These are phyloP conservation scores for Paradisaea rubra DNA, from an alignment of 2,113 vertebrate genomes.

Conservation along the genomic window DNA sequence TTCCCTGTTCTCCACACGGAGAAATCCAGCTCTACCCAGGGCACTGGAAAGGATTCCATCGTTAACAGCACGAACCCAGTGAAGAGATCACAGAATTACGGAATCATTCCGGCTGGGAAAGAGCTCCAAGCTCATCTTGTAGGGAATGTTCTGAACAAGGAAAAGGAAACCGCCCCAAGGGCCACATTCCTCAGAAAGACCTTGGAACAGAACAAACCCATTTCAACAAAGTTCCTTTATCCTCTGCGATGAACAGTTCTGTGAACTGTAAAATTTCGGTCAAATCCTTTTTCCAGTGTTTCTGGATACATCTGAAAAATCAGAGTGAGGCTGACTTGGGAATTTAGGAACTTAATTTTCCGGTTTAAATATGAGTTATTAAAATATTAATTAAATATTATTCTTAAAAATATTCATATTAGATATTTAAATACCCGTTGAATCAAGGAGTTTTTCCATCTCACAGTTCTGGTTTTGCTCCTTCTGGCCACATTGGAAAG, in stretches of 20 bases:
- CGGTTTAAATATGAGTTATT: neutral
- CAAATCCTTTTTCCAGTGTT: neutral
- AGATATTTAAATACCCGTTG: neutral
- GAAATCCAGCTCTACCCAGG: neutral
- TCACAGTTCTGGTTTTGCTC: neutral
- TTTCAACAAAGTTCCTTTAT: neutral
- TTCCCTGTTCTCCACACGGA: neutral
- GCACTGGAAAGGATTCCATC: fast-evolving
- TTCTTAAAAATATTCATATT: neutral
- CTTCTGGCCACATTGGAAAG: neutral
- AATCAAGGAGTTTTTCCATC: neutral
- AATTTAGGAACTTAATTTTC: neutral
- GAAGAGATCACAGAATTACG: fast-evolving
- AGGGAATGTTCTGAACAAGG: neutral
- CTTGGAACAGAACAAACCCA: neutral
- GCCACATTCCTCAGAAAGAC: neutral
- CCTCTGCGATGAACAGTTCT: neutral
- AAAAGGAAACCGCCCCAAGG: neutral
- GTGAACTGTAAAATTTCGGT: neutral
- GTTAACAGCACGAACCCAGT: fast-evolving
- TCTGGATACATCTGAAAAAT: neutral
- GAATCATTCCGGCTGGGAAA: neutral
- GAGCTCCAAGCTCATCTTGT: fast-evolving
- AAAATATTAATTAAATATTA: too few relatives aligned
- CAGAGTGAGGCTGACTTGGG: neutral